Evolutionary conservation across 2,113 vertebrate genomes (phyloP), one percentile per base, ranked within the genome.

Genomic region (Xenopus borealis): DNA sequence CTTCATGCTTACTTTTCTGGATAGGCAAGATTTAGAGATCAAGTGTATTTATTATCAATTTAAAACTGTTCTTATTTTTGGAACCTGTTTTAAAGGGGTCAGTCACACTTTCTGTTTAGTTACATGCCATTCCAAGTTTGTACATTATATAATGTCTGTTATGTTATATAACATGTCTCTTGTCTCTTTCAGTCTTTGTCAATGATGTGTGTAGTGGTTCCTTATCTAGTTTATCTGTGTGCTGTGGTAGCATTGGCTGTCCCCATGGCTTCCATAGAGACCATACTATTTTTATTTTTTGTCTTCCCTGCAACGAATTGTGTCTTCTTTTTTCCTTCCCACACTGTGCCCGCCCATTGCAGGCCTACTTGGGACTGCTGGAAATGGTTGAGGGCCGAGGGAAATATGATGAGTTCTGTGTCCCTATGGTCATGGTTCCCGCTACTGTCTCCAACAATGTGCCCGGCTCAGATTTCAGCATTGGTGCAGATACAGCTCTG

Each of bases 401-500:
- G 86, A 90, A 86, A 82, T 84, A 94, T 81, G 82, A 85, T 0
- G 96, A 94, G 67, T 85, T 98, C 84, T 95, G 96, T 86, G 85
- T 98, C 75, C 96, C 97, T 30, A 96, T 98, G 95, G 91, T 98
- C 59, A 98, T 98, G 96, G 95, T 98, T 81, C 97, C 97, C 6
- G 93, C 97, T 80, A 98, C 96, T 62, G 95, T 98, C 81, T 98
- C 97, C 93, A 98, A 98, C 95, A 98, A 98, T 85, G 94, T 98
- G 66, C 97, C 95, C 0, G 97, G 96, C 77, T 97, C 96, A 75
- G 97, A 98, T 88, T 95, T 98, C 91, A 97, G 97, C 93, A 97
- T 98, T 81, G 96, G 97, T 83, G 94, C 95, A 81, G 97, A 98
- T 85, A 98, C 96, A 0, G 95, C 97, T 84, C 92, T 98, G 90